Conservation (phyloP, 2,888 invertebrate species). For the Lasioglossum villosulum region DNA sequence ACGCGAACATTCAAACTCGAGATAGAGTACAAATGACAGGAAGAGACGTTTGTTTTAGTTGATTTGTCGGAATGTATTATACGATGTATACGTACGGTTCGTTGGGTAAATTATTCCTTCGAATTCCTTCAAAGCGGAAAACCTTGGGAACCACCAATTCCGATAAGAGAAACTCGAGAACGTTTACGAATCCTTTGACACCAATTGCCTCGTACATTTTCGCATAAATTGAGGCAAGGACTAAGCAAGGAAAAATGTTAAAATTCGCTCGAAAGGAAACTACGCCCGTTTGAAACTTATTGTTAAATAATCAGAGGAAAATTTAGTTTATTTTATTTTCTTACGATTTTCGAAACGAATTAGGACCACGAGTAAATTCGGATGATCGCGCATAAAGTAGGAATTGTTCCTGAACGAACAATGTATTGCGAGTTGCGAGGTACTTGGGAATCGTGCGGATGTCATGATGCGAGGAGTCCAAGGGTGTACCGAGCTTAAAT, state of each 20-base stretch:
- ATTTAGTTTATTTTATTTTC: too few relatives aligned
- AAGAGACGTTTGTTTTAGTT: neutral
- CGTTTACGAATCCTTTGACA: neutral
- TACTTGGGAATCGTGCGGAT: neutral
- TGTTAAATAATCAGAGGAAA: too few relatives aligned
- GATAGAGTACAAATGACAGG: neutral
- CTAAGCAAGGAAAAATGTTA: neutral
- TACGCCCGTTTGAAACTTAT: too few relatives aligned
- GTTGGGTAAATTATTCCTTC: neutral
- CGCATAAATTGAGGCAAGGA: neutral
- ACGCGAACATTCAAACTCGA: neutral
- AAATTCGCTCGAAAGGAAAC: too few relatives aligned
- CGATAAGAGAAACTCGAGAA: neutral
- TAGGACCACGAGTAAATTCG: neutral
- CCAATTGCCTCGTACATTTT: neutral
- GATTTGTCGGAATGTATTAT: neutral
- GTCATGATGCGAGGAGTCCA: neutral
- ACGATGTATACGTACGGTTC: too few relatives aligned
- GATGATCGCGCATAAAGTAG: neutral
- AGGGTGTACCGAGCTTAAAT: conserved; percentile 2
- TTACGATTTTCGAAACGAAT: neutral
- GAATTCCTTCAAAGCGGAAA: neutral
- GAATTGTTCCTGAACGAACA: neutral
- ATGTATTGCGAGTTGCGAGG: neutral
- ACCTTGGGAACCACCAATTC: neutral